These are phyloP conservation scores for Xiphorhynchus elegans DNA, from an alignment of 2,113 vertebrate species.

Conservation along the genomic window DNA sequence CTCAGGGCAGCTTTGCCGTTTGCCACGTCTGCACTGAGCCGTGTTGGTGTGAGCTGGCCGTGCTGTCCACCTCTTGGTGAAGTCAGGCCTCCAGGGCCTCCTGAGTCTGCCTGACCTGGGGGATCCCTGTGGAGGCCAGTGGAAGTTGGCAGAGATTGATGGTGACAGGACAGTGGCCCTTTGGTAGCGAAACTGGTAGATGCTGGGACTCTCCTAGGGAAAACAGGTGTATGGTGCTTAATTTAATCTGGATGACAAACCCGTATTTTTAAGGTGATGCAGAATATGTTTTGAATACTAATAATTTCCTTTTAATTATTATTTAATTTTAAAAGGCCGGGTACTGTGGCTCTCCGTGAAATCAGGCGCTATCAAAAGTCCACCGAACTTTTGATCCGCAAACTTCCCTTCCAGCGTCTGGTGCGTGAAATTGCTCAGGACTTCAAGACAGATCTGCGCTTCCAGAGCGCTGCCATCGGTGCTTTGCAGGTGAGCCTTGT, in stretches of 20 bases:
- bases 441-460: conserved; percentile 89
- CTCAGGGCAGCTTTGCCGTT: accelerated
- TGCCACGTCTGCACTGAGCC: accelerated
- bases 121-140: background rate
- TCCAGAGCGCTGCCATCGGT: conserved; percentile 87
- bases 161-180: no score
- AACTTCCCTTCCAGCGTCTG: conserved; percentile 86
- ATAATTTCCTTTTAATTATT: background rate
- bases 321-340: conserved; percentile 69
- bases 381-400: conserved; percentile 86
- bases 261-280: accelerated
- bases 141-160: accelerated
- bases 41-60: accelerated
- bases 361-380: conserved; percentile 88
- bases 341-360: conserved; percentile 85
- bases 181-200: background rate
- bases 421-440: conserved; percentile 89
- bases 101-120: background rate
- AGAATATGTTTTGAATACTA: background rate
- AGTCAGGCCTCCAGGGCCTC: background rate
- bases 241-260: background rate
- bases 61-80: background rate
- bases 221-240: accelerated
- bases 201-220: no score
- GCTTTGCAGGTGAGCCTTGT: conserved; percentile 80